phyloP scores from a whole-genome alignment of 2,888 invertebrate genomes.

The Phyto melanocephala region DNA sequence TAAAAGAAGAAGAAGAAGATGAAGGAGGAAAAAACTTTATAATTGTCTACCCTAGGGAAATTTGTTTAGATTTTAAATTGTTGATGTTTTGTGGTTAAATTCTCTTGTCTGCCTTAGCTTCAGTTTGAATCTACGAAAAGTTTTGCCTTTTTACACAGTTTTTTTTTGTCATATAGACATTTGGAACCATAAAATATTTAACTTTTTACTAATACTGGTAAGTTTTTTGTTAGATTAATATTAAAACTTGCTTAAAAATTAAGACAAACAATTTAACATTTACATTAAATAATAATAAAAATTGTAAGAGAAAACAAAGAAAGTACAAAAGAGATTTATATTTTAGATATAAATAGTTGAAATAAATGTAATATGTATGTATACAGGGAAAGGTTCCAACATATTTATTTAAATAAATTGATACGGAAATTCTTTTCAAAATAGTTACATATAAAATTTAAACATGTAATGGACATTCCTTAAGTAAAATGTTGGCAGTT shows the following conservation, averaged over 20 bases:
- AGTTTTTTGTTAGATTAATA: constrained; percentile 19
- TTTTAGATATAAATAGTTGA: too few relatives aligned
- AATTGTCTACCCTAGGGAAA: constrained; percentile 61
- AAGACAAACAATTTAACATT: constrained; percentile 7
- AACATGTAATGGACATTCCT: too few relatives aligned
- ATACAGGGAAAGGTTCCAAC: too few relatives aligned
- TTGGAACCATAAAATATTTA: constrained; percentile 40
- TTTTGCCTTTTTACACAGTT: background rate
- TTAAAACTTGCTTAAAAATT: constrained; percentile 51
- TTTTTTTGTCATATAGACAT: background rate
- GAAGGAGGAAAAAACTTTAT: constrained; percentile 34
- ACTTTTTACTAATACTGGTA: constrained; percentile 25
- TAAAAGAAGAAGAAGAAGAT: too few relatives aligned
- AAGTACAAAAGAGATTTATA: too few relatives aligned
- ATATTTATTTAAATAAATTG: too few relatives aligned
- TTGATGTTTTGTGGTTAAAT: constrained; percentile 61
- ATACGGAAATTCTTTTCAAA: too few relatives aligned
- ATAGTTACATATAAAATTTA: too few relatives aligned
- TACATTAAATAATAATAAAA: constrained; percentile 22
- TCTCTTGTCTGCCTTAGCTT: background rate
- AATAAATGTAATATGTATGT: too few relatives aligned
- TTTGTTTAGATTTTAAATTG: constrained; percentile 63
- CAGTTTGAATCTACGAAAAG: constrained; percentile 1
- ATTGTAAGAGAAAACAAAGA: too few relatives aligned
- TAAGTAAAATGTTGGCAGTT: too few relatives aligned